Evolutionary conservation across 1,140 invertebrate species (phyloP), one percentile per base, ranked within the genome.

Genomic region (Tetramorium alpestre): DNA sequence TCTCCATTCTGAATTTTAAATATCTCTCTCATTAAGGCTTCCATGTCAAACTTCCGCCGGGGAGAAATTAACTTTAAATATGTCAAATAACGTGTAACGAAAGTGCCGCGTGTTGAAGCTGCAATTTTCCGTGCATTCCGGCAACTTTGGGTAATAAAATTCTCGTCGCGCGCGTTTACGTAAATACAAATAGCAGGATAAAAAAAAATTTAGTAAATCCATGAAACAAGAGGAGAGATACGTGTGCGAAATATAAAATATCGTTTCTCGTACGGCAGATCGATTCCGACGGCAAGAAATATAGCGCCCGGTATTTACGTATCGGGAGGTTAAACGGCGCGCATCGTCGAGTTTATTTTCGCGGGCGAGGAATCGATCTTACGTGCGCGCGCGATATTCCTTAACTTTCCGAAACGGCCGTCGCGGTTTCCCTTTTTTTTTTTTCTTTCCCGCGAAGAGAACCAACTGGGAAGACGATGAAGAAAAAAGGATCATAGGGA

Each of bases 191-290:
- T 56, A 56, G 47, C 38, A 44, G 47, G 65, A 81, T 70, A 69
- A 70, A 81, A 62, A 67, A 81, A 67, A 81, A 70, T n/a, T 2
- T 25, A 69, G 47, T 22, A 69, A 81, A 81, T 81, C 65, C 51
- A 70, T 81, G 65, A 81, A 81, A 81, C 64, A 81, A 70, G 78
- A 81, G 25, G 28, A 13, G 49, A 56, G 22, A 70, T 56, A 80
- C 76, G 76, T 80, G 76, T 80, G 41, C 25, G 22, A 81, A 70
- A 81, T 81, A 81, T 70, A 33, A 56, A 81, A 81, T 70, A 81
- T 81, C 22, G 64, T 58, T 70, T 81, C 33, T 56, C 28, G 7
- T 38, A 47, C 41, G n/a, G 28, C 25, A 16, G 49, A 81, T 70
- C 78, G 22, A 56, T 69, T 70, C 33, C 22, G 16, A 41, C 64